Evolutionary conservation across 1,140 invertebrate species (phyloP).

Genomic region (Pogonus chalceus): DNA sequence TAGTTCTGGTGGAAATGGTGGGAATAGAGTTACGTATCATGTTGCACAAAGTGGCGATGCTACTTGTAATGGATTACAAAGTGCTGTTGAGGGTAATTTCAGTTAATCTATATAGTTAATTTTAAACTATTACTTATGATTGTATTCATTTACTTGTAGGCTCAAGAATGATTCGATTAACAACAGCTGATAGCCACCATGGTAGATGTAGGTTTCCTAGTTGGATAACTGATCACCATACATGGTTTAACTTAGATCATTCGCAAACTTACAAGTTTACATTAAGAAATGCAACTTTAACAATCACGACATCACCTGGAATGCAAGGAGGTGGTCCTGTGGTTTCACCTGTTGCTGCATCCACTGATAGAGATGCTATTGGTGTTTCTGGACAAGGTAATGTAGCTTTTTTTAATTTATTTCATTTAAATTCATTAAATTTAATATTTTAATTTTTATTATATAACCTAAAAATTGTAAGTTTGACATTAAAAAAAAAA

Average conservation of each 20-base stretch:
- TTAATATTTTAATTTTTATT: too few relatives aligned
- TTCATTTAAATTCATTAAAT: too few relatives aligned
- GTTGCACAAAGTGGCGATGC: constrained; percentile 74
- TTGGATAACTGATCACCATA: constrained; percentile 65
- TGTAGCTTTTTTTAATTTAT: not conserved
- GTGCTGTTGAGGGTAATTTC: constrained; percentile 52
- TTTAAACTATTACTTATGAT: constrained; percentile 3
- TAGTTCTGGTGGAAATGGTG: constrained; percentile 24
- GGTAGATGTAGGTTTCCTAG: constrained; percentile 60
- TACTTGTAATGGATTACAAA: constrained; percentile 64
- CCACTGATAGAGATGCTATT: not conserved
- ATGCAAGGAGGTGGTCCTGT: constrained; percentile 22
- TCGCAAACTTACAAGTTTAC: constrained; percentile 62
- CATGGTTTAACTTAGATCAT: constrained; percentile 70
- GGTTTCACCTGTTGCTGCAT: constrained; percentile 17
- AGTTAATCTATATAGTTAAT: constrained; percentile 48
- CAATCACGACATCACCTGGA: constrained; percentile 38
- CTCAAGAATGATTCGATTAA: not conserved
- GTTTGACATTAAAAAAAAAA: too few relatives aligned
- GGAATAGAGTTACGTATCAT: constrained; percentile 41
- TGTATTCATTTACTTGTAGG: not conserved
- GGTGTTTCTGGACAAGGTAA: not conserved
- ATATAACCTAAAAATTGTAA: too few relatives aligned
- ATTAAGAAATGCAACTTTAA: constrained; percentile 61
- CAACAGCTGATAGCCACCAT: constrained; percentile 45